Base-by-base conservation (phyloP, 2,113 vertebrate genomes). In the Muntiacus muntjak region DNA sequence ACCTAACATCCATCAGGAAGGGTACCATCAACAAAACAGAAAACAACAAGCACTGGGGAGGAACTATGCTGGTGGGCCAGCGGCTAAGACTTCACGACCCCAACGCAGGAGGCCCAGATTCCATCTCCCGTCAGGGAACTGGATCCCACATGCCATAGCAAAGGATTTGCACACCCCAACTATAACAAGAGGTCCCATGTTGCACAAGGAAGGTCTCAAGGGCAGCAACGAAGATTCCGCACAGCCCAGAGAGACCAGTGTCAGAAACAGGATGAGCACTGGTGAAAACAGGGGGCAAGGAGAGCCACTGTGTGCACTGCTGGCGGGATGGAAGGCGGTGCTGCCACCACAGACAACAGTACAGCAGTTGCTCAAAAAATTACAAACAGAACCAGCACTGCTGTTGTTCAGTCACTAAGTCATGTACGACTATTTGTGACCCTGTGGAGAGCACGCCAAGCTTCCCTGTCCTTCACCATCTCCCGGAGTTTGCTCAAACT, bases 321-420 rank as follows among this genome's bases (percentile, higher is more conserved):
- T 2, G 21, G 47, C 0, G 30, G 15, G 74, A 30, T 0, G 11
- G 11, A 33, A 45, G 25, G 10, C 0, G 1, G 33, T 17, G 11
- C 21, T 10, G 36, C 30, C 1, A 0, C 47, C 0, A 0, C 4
- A 36, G 84, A 13, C 47, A 16, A 26, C 23, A 7, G 28, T 3
- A 13, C 0, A 7, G 57, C 5, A 1, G 14, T 1, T 21, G 40
- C 71, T 55, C n/a, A 5, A 28, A 57, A 54, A 43, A 17, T 47
- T 40, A 25, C 36, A 62, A 36, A 5, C 3, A 67, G 17, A 33
- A 2, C 21, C 9, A 52, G n/a, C n/a, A 4, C 0, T 43, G 40
- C 40, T 43, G 40, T 7, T 43, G 71, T 43, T 76, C 23, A 76
- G 71, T 43, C 1, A 13, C 40, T 43, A 43, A 76, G 71, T 43